Conservation (phyloP, 64 coral and sea anemone genomes). For the Exaiptasia diaphana region DNA sequence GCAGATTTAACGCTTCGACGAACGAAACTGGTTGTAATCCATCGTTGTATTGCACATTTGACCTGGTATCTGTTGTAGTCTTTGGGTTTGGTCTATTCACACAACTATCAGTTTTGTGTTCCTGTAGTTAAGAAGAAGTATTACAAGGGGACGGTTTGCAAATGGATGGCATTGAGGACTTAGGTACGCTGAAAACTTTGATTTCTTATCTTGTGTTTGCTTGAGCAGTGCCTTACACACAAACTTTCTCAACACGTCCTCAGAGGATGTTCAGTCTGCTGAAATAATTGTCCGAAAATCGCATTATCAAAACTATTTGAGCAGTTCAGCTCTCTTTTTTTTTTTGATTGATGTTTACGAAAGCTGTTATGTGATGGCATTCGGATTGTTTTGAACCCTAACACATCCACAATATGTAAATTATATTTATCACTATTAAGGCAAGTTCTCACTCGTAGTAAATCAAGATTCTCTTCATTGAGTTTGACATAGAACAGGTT, state of each 20-base stretch:
- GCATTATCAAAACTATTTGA: no score
- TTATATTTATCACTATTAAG: no score
- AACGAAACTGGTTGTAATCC: background rate
- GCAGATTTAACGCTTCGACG: no score
- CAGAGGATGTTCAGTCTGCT: background rate
- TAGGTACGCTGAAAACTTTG: background rate
- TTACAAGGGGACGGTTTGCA: background rate
- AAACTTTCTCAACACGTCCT: background rate
- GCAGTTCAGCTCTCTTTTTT: no score
- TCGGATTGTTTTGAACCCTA: background rate
- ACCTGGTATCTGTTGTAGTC: slow-evolving; percentile 10
- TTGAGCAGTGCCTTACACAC: background rate
- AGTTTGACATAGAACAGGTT: no score
- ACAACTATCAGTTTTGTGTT: background rate
- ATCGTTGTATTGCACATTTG: slow-evolving; percentile 3
- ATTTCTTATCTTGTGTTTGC: background rate
- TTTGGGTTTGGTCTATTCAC: slow-evolving; percentile 9
- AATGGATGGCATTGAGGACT: background rate
- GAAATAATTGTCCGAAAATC: background rate
- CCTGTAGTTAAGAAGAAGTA: background rate
- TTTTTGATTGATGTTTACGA: background rate
- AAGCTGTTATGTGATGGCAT: background rate
- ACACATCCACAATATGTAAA: background rate
- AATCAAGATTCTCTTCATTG: no score
- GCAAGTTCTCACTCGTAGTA: background rate